These are phyloP conservation scores for Phragmatobia fuliginosa DNA, from an alignment of 2,888 invertebrate genomes.

Conservation along the genomic window DNA sequence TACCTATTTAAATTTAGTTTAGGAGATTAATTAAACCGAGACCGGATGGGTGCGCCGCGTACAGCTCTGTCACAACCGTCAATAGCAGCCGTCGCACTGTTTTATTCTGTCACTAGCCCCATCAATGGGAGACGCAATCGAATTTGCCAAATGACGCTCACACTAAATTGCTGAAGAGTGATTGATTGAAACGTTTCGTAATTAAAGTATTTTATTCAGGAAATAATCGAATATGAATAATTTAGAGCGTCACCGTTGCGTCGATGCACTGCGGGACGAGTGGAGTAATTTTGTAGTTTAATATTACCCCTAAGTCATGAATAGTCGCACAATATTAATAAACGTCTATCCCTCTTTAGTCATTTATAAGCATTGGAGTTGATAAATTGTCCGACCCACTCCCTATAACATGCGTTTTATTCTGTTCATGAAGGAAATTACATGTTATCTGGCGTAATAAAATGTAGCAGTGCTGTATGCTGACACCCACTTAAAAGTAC, in stretches of 20 bases:
- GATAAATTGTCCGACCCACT: conserved; percentile 30
- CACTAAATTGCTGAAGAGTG: conserved; percentile 80
- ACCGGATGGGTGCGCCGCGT: conserved; percentile 62
- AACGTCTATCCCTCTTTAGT: conserved; percentile 35
- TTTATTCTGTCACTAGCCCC: conserved; percentile 76
- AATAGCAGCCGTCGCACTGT: conserved; percentile 76
- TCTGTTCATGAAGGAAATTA: conserved; percentile 22
- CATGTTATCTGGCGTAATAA: conserved; percentile 19
- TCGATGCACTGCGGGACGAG: conserved; percentile 34
- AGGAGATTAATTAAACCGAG: conserved; percentile 79
- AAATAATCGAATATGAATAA: conserved; percentile 76
- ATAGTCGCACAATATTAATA: conserved; percentile 41
- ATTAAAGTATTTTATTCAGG: conserved; percentile 71
- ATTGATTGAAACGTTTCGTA: conserved; percentile 77
- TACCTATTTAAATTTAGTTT: conserved; percentile 80
- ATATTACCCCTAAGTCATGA: conserved; percentile 35
- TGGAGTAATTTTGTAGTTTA: conserved; percentile 29
- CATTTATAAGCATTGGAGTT: conserved; percentile 38
- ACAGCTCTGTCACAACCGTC: conserved; percentile 76
- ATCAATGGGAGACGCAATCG: conserved; percentile 78
- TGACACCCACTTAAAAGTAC: conserved; percentile 29
- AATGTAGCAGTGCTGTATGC: conserved; percentile 17
- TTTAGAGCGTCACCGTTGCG: conserved; percentile 59
- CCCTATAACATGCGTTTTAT: conserved; percentile 9
- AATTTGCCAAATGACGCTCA: conserved; percentile 82